Base-by-base conservation (phyloP, 2,888 invertebrate species). In the Euzetes globulus region DNA sequence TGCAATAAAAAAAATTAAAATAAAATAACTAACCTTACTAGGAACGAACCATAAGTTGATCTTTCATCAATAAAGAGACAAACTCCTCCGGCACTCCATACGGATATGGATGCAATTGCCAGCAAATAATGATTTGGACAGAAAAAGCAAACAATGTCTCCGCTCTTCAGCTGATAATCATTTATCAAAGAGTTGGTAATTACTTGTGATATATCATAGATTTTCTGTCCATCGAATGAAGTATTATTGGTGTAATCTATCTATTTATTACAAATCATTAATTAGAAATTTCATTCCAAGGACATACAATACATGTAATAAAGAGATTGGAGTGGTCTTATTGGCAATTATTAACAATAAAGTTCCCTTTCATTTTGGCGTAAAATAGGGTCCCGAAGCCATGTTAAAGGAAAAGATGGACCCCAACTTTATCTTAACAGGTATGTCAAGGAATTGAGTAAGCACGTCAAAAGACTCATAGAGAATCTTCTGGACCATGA, bases 111-210 rank as follows among this genome's bases (percentile, higher is more conserved):
- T 15, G n/a, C 19, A 15, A 68, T 68, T 68, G 41, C 37, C 13
- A 41, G 37, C 11, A 68, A 5, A 29, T 68, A 68, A 68, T 45
- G 22, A 19, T 68, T 68, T 1, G 68, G 7, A 4, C 11, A 41
- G 13, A 41, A 41, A 13, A 68, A 41, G 19, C 68, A 68, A 7
- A 68, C 68, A 13, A 41, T 45, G 15, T 68, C 68, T 37, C 41
- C 68, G 4, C 0, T 19, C 37, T 68, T 68, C 19, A 68, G 19
- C 1, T 68, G 11, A 22, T 22, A 41, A 19, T 68, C 41, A 68
- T 68, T 68, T 22, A 68, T 19, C 13, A 68, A 41, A 41, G 68
- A 1, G 11, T 68, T 68, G n/a, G 68, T 11, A 11, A 68, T 68
- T 22, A 17, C 13, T 13, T 41, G 7, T 1, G 68, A 41, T 15